Base-by-base conservation (phyloP, 2,113 vertebrate genomes). In the Sturnira hondurensis region DNA sequence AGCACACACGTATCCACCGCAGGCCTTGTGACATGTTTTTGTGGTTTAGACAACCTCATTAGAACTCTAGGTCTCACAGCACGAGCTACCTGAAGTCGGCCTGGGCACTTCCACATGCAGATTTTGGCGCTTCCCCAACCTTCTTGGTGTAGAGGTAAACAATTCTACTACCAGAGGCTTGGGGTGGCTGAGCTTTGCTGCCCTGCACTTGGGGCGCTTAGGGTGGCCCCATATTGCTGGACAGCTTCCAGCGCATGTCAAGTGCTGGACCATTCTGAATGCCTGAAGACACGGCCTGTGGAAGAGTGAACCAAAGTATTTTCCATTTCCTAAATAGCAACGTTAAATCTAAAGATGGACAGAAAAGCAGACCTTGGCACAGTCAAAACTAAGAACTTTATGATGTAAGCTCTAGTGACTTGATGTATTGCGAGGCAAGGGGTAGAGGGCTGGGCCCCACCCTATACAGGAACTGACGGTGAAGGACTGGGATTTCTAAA, bases 321-420 rank as follows among this genome's bases (percentile, higher is more conserved):
- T 87, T 88, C 77, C n/a, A 91, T 77, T 94, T 91, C 68, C 43
- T 73, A 17, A 73, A 71, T 9, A 94, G n/a, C 71, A 93, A 91
- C 19, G 56, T 63, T 45, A 95, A 84, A 86, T 50, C 38, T 93
- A 86, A 93, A 26, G 26, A 70, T 50, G 45, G 67, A 4, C 52
- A 11, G 14, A 58, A 95, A 70, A 86, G 52, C 0, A 88, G 41
- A 68, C 16, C 14, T 81, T 31, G 70, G 61, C 68, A 85, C 89
- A 93, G 28, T 70, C 17, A 13, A 91, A 93, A 89, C 10, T 80
- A 36, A 78, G 41, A 86, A 82, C 36, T 45, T 95, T 4, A 65
- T 61, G n/a, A 68, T 19, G 4, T 90, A 86, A 73, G 41, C 20
- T 24, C 68, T 95, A 89, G 78, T 67, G 41, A 89, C 13, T 50